Evolutionary conservation across 2,113 vertebrate species (phyloP).

Genomic region (Ciconia maguari): DNA sequence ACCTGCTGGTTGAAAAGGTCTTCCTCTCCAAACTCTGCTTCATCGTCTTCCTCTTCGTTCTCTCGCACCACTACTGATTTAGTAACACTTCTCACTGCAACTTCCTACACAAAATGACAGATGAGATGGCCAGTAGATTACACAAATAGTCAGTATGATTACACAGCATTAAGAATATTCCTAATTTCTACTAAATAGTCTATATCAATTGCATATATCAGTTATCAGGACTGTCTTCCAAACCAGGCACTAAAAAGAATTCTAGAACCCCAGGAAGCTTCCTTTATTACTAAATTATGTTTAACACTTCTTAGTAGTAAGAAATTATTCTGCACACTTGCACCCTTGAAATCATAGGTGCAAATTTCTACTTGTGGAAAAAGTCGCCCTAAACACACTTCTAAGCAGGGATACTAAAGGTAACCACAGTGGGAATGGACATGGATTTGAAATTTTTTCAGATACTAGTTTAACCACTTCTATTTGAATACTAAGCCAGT

Average conservation of each 20-base stretch:
- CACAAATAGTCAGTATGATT: background rate
- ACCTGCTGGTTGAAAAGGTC: conserved; percentile 88
- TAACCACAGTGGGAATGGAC: background rate
- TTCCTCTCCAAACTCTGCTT: conserved; percentile 88
- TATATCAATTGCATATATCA: background rate
- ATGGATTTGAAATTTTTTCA: background rate
- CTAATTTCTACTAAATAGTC: background rate
- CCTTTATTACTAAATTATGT: background rate
- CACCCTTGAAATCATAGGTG: background rate
- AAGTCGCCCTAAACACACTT: background rate
- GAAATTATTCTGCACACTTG: background rate
- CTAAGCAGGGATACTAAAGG: background rate
- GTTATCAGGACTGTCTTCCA: background rate
- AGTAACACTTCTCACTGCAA: conserved; percentile 83
- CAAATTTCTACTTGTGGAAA: background rate
- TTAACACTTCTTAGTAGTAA: background rate
- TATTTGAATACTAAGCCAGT: background rate
- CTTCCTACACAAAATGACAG: conserved; percentile 76
- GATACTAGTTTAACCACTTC: background rate
- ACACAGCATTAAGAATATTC: background rate
- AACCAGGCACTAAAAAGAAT: background rate
- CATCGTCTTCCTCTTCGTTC: conserved; percentile 79
- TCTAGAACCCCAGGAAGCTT: background rate
- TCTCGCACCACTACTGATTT: conserved; percentile 74
- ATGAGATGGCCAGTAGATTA: background rate